These are phyloP conservation scores for Ibidorhyncha struthersii DNA, from an alignment of 2,113 vertebrate species.

Conservation along the genomic window DNA sequence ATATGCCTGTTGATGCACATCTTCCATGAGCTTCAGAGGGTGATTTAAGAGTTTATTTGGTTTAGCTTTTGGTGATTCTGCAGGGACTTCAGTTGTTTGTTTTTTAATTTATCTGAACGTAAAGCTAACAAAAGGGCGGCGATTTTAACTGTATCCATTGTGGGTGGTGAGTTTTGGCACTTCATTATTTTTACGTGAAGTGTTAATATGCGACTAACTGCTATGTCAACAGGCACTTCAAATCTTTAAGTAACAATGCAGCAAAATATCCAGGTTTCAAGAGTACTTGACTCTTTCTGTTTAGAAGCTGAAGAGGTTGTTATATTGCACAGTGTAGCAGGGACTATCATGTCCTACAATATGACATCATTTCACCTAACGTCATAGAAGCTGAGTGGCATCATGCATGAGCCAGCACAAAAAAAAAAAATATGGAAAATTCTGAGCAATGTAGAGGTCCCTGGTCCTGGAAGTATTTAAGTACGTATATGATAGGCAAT, in stretches of 20 bases:
- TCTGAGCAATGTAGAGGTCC: not conserved
- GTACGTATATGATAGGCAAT: not conserved
- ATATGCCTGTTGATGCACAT: not conserved
- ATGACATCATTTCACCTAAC: not conserved
- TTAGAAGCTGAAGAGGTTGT: not conserved
- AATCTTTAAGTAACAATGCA: not conserved
- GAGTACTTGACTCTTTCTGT: not conserved
- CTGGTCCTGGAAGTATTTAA: not conserved
- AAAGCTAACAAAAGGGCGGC: not conserved
- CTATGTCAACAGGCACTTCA: not conserved
- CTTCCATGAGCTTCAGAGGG: not conserved
- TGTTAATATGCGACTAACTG: not conserved
- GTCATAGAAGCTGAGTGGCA: not conserved
- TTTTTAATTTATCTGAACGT: not conserved
- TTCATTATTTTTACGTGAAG: not conserved
- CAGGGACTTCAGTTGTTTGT: not conserved
- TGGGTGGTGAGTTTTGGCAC: not conserved
- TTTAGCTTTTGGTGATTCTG: not conserved
- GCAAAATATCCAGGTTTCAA: not conserved
- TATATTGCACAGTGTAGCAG: not conserved
- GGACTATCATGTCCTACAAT: not conserved
- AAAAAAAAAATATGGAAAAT: not conserved
- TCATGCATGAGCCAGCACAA: not conserved
- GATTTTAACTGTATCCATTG: not conserved
- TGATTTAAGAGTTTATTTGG: not conserved